Evolutionary conservation across 2,797 vertebrate genomes (phyloP).

Genomic region (Scolopax rusticola): DNA sequence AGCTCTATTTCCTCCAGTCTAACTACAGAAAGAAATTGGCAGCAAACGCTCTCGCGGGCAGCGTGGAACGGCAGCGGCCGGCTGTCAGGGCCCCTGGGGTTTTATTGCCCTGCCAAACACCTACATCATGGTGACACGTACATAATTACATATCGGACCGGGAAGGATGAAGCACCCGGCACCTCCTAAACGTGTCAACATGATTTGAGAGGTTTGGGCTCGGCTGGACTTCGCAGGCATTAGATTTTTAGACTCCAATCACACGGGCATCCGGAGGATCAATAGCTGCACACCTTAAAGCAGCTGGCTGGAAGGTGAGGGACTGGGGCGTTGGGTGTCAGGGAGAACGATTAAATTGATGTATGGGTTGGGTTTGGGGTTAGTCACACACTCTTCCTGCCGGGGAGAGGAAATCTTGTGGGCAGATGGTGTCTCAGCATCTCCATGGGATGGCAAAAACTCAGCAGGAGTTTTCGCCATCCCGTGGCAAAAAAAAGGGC

Average conservation of each 20-base stretch:
- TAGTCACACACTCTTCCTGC: neutral
- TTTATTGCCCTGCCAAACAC: constrained; percentile 63
- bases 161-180: constrained; percentile 65
- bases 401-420: neutral
- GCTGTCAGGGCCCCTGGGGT: constrained; percentile 1
- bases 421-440: neutral
- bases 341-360: neutral
- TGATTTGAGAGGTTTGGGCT: constrained; percentile 77
- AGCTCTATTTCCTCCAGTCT: constrained; percentile 41
- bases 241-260: constrained; percentile 65
- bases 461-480: fast-evolving
- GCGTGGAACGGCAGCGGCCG: neutral
- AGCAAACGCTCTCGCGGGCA: neutral
- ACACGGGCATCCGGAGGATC: constrained; percentile 60
- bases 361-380: neutral
- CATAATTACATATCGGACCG: constrained; percentile 74
- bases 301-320: constrained; percentile 15
- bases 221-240: constrained; percentile 45
- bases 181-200: constrained; percentile 74
- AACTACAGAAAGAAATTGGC: constrained; percentile 18
- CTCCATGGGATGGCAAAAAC: neutral
- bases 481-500: neutral
- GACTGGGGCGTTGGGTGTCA: neutral
- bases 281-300: constrained; percentile 52
- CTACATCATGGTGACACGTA: constrained; percentile 74